phyloP scores from a whole-genome alignment of 2,113 vertebrate genomes.

The Pimephales promelas region DNA sequence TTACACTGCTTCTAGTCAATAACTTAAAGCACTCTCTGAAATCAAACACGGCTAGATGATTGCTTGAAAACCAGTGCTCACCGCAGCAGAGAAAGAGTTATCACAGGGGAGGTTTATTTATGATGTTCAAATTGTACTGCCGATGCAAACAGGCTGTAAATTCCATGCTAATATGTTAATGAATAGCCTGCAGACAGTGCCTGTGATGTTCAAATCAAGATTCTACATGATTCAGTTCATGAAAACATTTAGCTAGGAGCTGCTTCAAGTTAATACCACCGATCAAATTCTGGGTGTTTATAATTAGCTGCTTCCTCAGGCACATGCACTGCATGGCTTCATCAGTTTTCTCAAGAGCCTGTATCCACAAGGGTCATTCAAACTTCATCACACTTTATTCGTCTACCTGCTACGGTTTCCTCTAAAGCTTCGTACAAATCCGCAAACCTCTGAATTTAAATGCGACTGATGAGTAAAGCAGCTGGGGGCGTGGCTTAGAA shows the following conservation, averaged over 20 bases:
- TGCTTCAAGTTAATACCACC: constrained; percentile 5
- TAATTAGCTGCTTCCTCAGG: constrained; percentile 25
- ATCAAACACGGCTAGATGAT: not conserved
- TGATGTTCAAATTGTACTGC: constrained; percentile 27
- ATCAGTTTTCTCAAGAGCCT: not conserved
- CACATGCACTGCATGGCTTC: not conserved
- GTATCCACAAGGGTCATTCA: not conserved
- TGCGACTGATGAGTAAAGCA: not conserved
- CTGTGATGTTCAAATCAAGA: constrained; percentile 22
- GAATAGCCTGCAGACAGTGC: constrained; percentile 12
- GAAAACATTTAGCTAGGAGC: constrained; percentile 27
- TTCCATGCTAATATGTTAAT: constrained; percentile 21
- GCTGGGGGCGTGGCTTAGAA: not conserved
- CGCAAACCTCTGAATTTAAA: not conserved
- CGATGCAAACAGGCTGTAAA: constrained; percentile 27
- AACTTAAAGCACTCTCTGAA: not conserved
- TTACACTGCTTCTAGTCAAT: not conserved
- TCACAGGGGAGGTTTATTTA: constrained; percentile 24
- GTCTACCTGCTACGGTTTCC: not conserved
- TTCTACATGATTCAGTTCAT: constrained; percentile 25
- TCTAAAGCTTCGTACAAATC: not conserved
- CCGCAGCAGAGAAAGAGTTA: constrained; percentile 13
- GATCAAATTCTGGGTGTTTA: not conserved
- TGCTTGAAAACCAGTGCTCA: not conserved
- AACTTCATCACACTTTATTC: not conserved